Conservation (phyloP, 2,113 vertebrate species). For the Cercocebus atys region DNA sequence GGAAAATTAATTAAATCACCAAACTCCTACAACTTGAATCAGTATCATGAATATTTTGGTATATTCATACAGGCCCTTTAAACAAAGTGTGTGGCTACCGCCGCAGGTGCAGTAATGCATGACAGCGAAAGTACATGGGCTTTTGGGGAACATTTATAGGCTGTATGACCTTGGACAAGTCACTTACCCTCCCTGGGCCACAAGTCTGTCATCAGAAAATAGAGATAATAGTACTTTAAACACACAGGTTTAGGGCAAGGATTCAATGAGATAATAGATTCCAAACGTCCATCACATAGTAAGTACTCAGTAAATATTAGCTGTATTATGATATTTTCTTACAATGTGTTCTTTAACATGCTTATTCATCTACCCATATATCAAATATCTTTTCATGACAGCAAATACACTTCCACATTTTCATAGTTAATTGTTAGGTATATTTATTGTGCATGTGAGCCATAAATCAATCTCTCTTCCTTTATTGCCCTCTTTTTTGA, state of each 20-base stretch:
- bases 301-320: not conserved
- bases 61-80: not conserved
- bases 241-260: not conserved
- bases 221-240: not conserved
- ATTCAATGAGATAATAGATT: not conserved
- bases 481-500: not conserved
- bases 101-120: fast-evolving
- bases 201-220: not conserved
- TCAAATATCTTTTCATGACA: not conserved
- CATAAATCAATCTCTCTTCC: not conserved
- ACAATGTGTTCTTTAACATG: not conserved
- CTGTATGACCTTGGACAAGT: not conserved
- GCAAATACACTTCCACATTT: not conserved
- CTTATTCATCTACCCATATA: not conserved
- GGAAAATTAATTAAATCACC: not conserved
- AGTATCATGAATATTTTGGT: not conserved
- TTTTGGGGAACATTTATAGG: fast-evolving
- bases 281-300: not conserved
- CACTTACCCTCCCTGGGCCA: not conserved
- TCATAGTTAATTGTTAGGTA: too few relatives aligned
- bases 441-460: not conserved
- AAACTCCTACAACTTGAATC: not conserved
- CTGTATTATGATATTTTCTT: fast-evolving
- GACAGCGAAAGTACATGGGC: not conserved
- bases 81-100: not conserved